These are phyloP conservation scores for Scaptomyza parva DNA, from an alignment of 2,888 invertebrate genomes.

Conservation along the genomic window DNA sequence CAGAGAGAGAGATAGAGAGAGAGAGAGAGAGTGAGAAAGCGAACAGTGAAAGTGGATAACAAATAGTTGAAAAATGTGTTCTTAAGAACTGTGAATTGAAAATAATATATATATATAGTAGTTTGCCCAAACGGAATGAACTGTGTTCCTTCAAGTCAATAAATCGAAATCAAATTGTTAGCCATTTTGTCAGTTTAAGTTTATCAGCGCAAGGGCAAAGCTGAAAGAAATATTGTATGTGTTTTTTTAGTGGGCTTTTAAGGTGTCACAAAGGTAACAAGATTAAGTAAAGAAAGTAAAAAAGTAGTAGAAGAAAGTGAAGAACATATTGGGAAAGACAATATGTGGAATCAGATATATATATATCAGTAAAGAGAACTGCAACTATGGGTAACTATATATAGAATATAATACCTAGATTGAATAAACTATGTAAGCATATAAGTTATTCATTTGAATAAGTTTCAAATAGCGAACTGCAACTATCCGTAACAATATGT, in stretches of 20 bases:
- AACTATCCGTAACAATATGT: too few species aligned
- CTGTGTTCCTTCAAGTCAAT: neutral
- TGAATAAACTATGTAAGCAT: too few species aligned
- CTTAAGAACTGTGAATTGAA: constrained; percentile 8
- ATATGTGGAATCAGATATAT: neutral
- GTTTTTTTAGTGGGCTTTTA: neutral
- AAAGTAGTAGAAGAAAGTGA: too few species aligned
- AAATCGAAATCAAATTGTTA: constrained; percentile 2
- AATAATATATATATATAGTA: too few species aligned
- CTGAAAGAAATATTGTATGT: neutral
- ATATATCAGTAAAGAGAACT: too few species aligned
- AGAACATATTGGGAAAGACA: too few species aligned
- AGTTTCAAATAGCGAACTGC: too few species aligned
- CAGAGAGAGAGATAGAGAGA: neutral
- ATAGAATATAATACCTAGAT: too few species aligned
- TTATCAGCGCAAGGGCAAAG: neutral
- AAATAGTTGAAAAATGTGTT: constrained; percentile 13
- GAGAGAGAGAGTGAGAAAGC: neutral
- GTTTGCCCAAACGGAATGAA: neutral
- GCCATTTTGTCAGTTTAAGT: neutral
- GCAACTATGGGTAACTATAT: too few species aligned
- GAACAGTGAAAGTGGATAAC: constrained; percentile 4
- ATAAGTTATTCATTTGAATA: too few species aligned
- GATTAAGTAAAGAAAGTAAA: too few species aligned
- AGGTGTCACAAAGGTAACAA: neutral